Base-by-base conservation (phyloP, 2,797 vertebrate species). In the Phrynocephalus forsythii region DNA sequence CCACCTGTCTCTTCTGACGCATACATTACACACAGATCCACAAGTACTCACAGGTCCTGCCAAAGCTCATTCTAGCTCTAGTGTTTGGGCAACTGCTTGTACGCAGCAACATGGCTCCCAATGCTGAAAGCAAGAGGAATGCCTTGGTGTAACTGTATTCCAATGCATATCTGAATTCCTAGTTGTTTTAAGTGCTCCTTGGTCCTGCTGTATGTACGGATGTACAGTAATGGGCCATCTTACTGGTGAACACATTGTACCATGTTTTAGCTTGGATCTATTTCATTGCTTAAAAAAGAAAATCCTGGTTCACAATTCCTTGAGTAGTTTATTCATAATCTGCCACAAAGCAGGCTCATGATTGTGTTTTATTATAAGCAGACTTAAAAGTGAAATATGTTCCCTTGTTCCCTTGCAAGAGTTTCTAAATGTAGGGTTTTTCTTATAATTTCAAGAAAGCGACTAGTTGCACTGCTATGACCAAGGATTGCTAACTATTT, bases 401-500 rank as follows among this genome's bases (percentile, higher is more conserved):
- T 33, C 33, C 33, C 33, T 33, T 33, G 33, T 56, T 44, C 38
- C 1, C 48, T 66, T 73, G 73, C 72, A 0, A 2, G 56, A 91
- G 92, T 94, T 89, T 30, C 91, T 84, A 86, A 66, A 20, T 60
- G 71, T 85, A 3, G 80, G 90, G 92, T 67, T 81, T 26, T 81
- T 79, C 63, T 66, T 94, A 94, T 92, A 73, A 60, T 44, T 44
- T 44, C 83, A 92, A 94, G 91, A 96, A 95, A 94, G 92, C 91
- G 94, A 94, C 94, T 95, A 94, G 94, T 94, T 94, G 93, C 90
- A 94, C 93, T 90, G 90, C 89, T 0, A 0, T 95, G 91, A 93
- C 93, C 94, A 94, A 95, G 95, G 96, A 96, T 96, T 92, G 80
- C 94, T 94, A 95, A 94, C 95, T 95, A 94, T 96, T 96, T 97